phyloP scores from a whole-genome alignment of 2,888 invertebrate genomes.

The Campaea margaritaria region DNA sequence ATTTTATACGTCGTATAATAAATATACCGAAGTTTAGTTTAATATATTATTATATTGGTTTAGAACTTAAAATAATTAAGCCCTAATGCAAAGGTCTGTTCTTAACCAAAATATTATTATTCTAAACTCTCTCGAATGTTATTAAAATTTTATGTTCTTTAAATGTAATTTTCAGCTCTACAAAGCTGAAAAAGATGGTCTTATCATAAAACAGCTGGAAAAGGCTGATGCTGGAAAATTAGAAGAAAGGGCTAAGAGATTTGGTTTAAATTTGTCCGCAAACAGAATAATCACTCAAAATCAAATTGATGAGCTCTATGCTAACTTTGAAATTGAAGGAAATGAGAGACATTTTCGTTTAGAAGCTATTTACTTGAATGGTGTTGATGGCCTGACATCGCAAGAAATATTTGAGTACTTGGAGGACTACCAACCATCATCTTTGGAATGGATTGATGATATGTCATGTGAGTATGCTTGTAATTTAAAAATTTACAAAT shows the following conservation, averaged over 20 bases:
- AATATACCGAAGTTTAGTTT: too few species aligned
- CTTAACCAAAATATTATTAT: too few species aligned
- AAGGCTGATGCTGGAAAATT: constrained; percentile 75
- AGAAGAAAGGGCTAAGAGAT: constrained; percentile 76
- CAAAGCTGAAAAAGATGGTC: constrained; percentile 67
- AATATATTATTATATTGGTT: too few species aligned
- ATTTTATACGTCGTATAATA: too few species aligned
- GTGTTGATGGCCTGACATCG: constrained; percentile 90
- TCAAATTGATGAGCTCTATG: constrained; percentile 79
- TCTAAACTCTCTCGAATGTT: not conserved
- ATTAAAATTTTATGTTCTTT: not conserved
- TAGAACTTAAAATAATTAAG: too few species aligned
- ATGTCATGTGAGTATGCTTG: constrained; percentile 87
- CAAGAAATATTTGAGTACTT: constrained; percentile 93
- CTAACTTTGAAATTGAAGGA: constrained; percentile 75
- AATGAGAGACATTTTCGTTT: constrained; percentile 88
- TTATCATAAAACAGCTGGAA: constrained; percentile 67
- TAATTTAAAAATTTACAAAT: not conserved
- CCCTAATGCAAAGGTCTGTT: too few species aligned
- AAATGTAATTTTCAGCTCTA: constrained; percentile 56
- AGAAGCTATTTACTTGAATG: constrained; percentile 91
- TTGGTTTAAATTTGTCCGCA: constrained; percentile 76
- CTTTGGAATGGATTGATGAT: constrained; percentile 93
- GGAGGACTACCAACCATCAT: constrained; percentile 89
- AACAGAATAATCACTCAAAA: constrained; percentile 73